Evolutionary conservation across 2,113 vertebrate genomes (phyloP), one percentile per base, ranked within the genome.

Genomic region (Ciconia maguari): DNA sequence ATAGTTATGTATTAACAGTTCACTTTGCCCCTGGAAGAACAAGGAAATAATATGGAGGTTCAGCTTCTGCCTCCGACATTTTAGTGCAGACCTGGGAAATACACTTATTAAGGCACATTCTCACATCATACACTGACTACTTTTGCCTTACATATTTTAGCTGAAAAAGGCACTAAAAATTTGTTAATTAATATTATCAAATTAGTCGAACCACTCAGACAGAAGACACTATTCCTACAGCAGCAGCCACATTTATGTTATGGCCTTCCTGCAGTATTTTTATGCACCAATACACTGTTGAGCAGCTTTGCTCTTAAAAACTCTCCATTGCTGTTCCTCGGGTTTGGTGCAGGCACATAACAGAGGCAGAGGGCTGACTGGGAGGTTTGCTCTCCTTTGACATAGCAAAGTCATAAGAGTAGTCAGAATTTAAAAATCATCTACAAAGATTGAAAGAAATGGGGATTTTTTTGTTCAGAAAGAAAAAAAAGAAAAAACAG

Each of bases 291-390:
- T 20, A 38, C 4, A 10, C 19, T 46, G 25, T 13, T 3, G 0
- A 78, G 26, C 42, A 75, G 6, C 22, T 57, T 55, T 48, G 49
- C n/a, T n/a, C 41, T 84, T 74, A 46, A 36, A 64, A 46, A 25
- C 32, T 70, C 27, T 42, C 34, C 36, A 8, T 18, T 70, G 38
- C 32, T 87, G 38, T 25, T 92, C 22, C 72, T 58, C 0, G 0
- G 10, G 11, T 42, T 26, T 60, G n/a, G 15, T 16, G 36, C 44
- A 78, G 41, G 49, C 32, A n/a, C 0, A 0, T 17, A 27, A 22
- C 20, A 78, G 68, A 51, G 14, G 9, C 68, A 57, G 18, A 30
- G 44, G 32, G 26, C 30, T 76, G 38, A 44, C 25, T 17, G 13
- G 15, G 21, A 65, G 19, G 12, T 61, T 86, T 88, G 3, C 7